phyloP scores from a whole-genome alignment of 2,797 vertebrate genomes.

The Brachyrhaphis roseni region DNA sequence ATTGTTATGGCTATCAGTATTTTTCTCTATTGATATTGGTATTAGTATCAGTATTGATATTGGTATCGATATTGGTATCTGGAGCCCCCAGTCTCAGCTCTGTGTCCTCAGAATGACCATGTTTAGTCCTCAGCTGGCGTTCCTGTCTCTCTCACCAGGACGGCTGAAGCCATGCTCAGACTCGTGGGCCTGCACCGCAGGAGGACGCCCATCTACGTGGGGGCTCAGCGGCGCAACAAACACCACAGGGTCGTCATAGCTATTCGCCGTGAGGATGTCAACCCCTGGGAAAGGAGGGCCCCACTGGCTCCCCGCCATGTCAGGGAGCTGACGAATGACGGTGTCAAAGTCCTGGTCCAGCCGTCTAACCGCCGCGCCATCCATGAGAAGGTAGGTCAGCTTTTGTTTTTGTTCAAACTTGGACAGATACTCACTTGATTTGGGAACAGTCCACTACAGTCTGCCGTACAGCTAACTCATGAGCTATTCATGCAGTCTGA shows the following conservation, averaged over 20 bases:
- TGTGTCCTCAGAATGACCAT: background rate
- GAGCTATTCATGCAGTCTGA: background rate
- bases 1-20: too few species aligned
- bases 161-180: constrained; percentile 83
- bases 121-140: background rate
- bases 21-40: too few species aligned
- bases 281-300: constrained; percentile 94
- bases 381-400: constrained; percentile 85
- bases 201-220: constrained; percentile 49
- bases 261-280: constrained; percentile 93
- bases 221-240: constrained; percentile 60
- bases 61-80: too few species aligned
- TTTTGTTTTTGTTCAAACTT: background rate
- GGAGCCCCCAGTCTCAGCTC: background rate
- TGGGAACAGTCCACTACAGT: background rate
- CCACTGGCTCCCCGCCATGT: constrained; percentile 93
- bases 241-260: constrained; percentile 85
- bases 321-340: constrained; percentile 89
- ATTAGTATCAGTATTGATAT: too few species aligned
- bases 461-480: background rate
- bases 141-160: constrained; percentile 52
- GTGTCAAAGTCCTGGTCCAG: constrained; percentile 94
- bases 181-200: constrained; percentile 67
- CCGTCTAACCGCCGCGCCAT: constrained; percentile 95
- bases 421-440: background rate